Evolutionary conservation across 2,113 vertebrate species (phyloP).

Genomic region (Engraulis encrasicolus): DNA sequence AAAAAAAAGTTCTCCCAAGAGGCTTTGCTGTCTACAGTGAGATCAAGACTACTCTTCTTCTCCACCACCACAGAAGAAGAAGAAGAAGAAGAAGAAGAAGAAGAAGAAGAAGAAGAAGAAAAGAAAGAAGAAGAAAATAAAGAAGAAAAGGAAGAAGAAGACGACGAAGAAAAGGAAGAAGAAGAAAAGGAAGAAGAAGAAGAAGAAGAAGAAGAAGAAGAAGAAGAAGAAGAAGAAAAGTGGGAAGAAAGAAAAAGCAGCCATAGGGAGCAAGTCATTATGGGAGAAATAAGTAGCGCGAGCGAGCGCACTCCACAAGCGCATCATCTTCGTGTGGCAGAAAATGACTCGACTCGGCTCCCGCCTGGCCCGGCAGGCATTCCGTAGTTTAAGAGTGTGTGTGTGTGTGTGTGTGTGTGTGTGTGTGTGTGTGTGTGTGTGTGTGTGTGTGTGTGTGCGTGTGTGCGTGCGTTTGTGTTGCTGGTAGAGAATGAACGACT

Average conservation of each 20-base stretch:
- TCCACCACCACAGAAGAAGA: too few species aligned
- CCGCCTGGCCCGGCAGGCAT: background rate
- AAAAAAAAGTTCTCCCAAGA: background rate
- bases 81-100: background rate
- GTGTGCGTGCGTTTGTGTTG: too few species aligned
- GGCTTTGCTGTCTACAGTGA: background rate
- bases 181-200: background rate
- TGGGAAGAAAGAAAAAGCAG: background rate
- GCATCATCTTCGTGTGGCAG: background rate
- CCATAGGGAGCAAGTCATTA: constrained; percentile 10
- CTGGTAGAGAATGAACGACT: background rate
- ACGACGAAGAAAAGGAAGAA: background rate
- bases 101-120: background rate
- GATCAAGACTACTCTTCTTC: background rate
- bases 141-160: background rate
- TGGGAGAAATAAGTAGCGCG: background rate
- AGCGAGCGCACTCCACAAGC: background rate
- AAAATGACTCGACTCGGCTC: background rate
- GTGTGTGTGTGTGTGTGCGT: too few species aligned
- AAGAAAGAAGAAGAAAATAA: background rate
- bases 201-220: background rate
- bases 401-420: too few species aligned
- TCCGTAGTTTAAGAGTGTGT: too few species aligned
- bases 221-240: background rate
- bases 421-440: too few species aligned